Percentiles rank a stretch among this genome's conserved stretches.
These are phyloP conservation scores for Cataglyphis hispanica DNA, from an alignment of 1,140 invertebrate genomes.

Conservation along the genomic window DNA sequence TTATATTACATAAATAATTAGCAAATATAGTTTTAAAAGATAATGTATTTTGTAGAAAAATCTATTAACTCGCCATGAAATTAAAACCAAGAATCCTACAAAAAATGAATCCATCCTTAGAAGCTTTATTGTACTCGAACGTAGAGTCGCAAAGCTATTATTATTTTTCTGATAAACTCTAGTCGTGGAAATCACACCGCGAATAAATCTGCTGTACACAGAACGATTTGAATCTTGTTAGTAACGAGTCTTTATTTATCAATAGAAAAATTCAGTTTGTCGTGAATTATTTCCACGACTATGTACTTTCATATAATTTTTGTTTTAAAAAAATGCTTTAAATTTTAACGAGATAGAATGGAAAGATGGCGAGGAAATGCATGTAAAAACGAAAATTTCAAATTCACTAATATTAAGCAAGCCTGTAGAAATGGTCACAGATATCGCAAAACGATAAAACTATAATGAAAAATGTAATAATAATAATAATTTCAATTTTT, in stretches of 20 bases:
- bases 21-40: not conserved
- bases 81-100: not conserved
- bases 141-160: not conserved
- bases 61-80: not conserved
- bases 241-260: not conserved
- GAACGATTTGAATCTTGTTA: not conserved
- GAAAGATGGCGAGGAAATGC: too few relatives aligned
- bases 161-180: constrained; percentile 14
- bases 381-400: too few relatives aligned
- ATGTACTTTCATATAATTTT: not conserved
- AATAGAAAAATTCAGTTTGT: not conserved
- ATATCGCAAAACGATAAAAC: too few relatives aligned
- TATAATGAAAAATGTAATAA: too few relatives aligned
- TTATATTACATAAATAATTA: constrained; percentile 12
- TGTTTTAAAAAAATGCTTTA: too few relatives aligned
- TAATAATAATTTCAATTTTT: too few relatives aligned
- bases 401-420: too few relatives aligned
- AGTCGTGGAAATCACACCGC: constrained; percentile 16
- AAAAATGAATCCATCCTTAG: not conserved
- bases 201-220: not conserved
- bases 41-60: constrained; percentile 1
- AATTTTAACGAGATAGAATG: too few relatives aligned
- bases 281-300: not conserved
- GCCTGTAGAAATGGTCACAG: too few relatives aligned
- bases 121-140: not conserved